phyloP scores from a whole-genome alignment of 2,113 vertebrate species.

The Canis aureus region DNA sequence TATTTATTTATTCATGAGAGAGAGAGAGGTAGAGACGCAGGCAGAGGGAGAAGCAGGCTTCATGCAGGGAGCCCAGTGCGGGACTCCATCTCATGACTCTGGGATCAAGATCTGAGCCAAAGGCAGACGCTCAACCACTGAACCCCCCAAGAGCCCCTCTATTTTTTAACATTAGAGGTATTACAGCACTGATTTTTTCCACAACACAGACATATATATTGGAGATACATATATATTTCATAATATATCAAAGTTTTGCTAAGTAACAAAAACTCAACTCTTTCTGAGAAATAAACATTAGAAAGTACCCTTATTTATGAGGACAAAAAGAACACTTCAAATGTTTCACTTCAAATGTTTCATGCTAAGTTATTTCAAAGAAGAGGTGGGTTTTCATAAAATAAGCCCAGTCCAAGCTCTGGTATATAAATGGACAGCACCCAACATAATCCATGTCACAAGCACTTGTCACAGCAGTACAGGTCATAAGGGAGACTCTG shows the following conservation, averaged over 20 bases:
- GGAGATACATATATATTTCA: background rate
- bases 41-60: too few species aligned
- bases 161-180: background rate
- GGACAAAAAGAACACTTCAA: background rate
- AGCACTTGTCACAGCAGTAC: background rate
- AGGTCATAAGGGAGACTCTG: background rate
- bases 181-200: background rate
- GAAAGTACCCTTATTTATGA: background rate
- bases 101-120: too few species aligned
- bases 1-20: too few species aligned
- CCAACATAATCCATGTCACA: background rate
- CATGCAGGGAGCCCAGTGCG: too few species aligned
- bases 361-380: background rate
- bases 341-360: background rate
- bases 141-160: too few species aligned
- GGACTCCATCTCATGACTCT: too few species aligned
- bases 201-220: background rate
- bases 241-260: background rate
- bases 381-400: constrained; percentile 31
- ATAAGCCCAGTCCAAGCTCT: background rate
- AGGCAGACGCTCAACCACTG: too few species aligned
- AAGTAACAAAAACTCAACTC: background rate
- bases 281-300: background rate
- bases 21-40: too few species aligned
- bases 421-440: background rate